Evolutionary conservation across 1,140 invertebrate genomes (phyloP).

Genomic region (Lutraria rhynchaena): DNA sequence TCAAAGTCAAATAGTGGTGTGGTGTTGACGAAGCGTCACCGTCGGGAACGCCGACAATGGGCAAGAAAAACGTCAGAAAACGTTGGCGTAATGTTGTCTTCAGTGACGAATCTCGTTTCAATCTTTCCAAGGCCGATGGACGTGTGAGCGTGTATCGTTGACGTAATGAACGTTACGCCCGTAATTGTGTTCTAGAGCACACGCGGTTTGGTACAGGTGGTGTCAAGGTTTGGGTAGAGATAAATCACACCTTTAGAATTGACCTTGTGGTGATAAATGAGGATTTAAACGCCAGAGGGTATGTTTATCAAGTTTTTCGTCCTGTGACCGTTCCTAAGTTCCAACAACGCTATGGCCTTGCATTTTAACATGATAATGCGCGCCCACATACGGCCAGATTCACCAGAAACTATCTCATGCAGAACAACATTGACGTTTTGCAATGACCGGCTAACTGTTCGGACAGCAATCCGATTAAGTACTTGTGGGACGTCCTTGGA

Average conservation of each 20-base stretch:
- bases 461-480: neutral
- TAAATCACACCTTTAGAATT: neutral
- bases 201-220: neutral
- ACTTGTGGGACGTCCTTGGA: neutral
- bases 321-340: neutral
- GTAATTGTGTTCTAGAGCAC: neutral
- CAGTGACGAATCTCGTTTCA: neutral
- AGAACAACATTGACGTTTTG: conserved; percentile 2
- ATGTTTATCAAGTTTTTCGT: neutral
- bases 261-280: neutral
- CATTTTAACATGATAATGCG: conserved; percentile 24
- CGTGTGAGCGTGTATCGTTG: neutral
- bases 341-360: neutral
- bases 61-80: too few species aligned
- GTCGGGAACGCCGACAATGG: too few species aligned
- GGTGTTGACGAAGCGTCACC: too few species aligned
- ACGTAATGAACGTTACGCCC: neutral
- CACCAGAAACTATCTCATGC: conserved; percentile 5
- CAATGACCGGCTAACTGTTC: neutral
- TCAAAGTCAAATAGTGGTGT: too few species aligned
- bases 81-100: too few species aligned
- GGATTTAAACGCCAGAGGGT: conserved; percentile 2
- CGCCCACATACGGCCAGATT: neutral
- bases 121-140: neutral
- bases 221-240: conserved; percentile 4